A percentile compares a stretch with the other conserved stretches of the same genome.
Evolutionary conservation across 2,113 vertebrate species (phyloP).

Genomic region (Ciconia maguari): DNA sequence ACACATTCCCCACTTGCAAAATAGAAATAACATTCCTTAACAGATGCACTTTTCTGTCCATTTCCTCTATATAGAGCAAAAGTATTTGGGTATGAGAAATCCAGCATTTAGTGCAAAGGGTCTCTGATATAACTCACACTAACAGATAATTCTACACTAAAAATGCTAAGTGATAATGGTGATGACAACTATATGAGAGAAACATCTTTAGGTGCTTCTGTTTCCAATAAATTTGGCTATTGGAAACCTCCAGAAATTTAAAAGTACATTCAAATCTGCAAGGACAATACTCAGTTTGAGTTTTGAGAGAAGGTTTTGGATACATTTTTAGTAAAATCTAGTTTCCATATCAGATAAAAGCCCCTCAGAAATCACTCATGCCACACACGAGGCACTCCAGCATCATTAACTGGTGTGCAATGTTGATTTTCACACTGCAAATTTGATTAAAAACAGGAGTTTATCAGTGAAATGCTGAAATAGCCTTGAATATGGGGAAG

Average conservation of each 20-base stretch:
- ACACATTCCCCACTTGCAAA: neutral
- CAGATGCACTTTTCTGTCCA: neutral
- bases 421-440: constrained; percentile 34
- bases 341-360: neutral
- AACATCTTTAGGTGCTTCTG: neutral
- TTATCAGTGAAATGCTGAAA: constrained; percentile 47
- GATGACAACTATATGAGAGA: neutral
- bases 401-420: constrained; percentile 18
- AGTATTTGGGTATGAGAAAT: neutral
- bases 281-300: neutral
- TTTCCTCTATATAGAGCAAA: neutral
- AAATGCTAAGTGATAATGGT: neutral
- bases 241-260: neutral
- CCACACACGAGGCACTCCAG: neutral
- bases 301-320: neutral
- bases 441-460: constrained; percentile 55
- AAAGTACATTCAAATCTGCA: neutral
- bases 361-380: neutral
- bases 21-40: neutral
- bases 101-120: neutral
- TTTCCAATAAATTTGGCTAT: neutral
- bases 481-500: constrained; percentile 32
- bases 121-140: neutral
- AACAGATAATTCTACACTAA: neutral
- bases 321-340: neutral